These are phyloP conservation scores for Lordiphosa mommai DNA, from an alignment of 1,140 invertebrate genomes.

Conservation along the genomic window DNA sequence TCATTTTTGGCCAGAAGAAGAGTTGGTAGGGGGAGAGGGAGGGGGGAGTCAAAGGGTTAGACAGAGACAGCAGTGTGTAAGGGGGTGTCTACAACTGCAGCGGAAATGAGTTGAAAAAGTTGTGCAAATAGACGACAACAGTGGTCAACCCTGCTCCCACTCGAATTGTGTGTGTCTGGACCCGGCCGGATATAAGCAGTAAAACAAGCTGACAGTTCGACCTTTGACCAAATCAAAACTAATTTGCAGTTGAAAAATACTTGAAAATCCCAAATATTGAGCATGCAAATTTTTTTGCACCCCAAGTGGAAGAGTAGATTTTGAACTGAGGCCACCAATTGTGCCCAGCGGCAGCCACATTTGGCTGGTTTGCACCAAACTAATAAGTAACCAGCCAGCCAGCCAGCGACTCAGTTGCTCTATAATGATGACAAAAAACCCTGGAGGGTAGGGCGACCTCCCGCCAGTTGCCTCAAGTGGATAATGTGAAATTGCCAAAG, in stretches of 20 bases:
- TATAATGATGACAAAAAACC: constrained; percentile 33
- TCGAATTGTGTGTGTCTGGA: neutral
- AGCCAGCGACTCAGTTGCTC: constrained; percentile 25
- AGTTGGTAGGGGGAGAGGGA: neutral
- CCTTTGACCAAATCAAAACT: constrained; percentile 37
- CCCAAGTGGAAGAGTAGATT: constrained; percentile 31
- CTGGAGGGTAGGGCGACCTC: constrained; percentile 1
- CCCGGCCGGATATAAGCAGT: constrained; percentile 63
- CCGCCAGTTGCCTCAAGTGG: constrained; percentile 43
- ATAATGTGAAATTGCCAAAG: constrained; percentile 37
- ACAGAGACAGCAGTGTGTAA: constrained; percentile 9
- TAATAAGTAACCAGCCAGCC: constrained; percentile 43
- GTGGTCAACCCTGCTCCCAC: constrained; percentile 17
- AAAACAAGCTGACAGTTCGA: constrained; percentile 65
- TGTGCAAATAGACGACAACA: constrained; percentile 66
- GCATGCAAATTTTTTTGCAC: constrained; percentile 39
- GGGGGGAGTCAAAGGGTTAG: neutral
- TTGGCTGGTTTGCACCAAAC: constrained; percentile 54
- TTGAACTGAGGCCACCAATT: constrained; percentile 52
- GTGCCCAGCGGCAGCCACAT: constrained; percentile 69
- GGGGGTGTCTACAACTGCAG: constrained; percentile 51
- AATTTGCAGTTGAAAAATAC: constrained; percentile 22
- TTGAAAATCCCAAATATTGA: constrained; percentile 28
- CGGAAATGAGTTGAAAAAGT: constrained; percentile 77
- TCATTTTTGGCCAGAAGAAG: constrained; percentile 55